Evolutionary conservation across 2,113 vertebrate species (phyloP).

Genomic region (Trachemys scripta): DNA sequence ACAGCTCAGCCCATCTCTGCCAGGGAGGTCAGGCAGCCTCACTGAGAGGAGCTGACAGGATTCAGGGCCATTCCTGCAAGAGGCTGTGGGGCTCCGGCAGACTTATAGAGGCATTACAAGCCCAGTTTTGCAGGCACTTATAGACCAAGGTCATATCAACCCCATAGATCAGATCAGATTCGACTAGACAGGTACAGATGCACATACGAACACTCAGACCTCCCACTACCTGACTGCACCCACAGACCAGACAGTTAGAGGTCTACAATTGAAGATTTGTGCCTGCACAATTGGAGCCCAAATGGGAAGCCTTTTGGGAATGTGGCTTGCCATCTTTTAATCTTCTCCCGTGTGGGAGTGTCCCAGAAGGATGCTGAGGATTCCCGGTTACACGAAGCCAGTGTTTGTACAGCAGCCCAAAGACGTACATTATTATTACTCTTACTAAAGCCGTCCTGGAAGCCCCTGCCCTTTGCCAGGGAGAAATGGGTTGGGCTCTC

Average conservation of each 20-base stretch:
- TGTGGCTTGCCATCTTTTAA: not conserved
- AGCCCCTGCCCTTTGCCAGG: not conserved
- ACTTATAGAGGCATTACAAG: not conserved
- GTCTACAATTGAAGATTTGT: not conserved
- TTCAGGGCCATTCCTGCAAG: not conserved
- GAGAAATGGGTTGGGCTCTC: not conserved
- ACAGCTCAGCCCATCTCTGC: not conserved
- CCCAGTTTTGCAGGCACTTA: not conserved
- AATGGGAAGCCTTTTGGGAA: accelerated
- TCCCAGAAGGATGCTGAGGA: not conserved
- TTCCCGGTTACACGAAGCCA: not conserved
- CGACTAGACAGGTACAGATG: not conserved
- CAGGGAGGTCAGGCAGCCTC: not conserved
- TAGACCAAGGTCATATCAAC: not conserved
- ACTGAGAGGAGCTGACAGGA: not conserved
- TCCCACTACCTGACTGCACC: not conserved
- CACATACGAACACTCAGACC: not conserved
- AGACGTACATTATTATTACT: not conserved
- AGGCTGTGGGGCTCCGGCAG: not conserved
- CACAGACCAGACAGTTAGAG: not conserved
- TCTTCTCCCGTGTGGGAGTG: not conserved
- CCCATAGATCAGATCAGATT: not conserved
- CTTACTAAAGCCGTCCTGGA: not conserved
- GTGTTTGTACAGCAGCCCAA: not conserved
- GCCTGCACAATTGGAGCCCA: not conserved